Conservation (phyloP, 2,113 vertebrate genomes). For the Peucedramus taeniatus region DNA sequence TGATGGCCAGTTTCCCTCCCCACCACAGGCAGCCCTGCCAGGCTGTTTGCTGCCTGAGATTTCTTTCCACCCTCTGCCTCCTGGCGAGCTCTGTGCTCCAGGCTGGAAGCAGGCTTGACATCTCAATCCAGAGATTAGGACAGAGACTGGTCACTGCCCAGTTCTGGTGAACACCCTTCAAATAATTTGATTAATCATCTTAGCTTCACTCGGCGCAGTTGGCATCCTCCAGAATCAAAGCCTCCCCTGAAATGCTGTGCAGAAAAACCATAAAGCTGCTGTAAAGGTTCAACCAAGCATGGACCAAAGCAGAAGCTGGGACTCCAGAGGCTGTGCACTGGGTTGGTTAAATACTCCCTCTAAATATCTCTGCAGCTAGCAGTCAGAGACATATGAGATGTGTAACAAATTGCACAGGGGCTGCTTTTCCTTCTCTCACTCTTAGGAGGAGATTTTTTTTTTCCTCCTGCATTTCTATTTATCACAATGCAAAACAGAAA, state of each 20-base stretch:
- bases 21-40: neutral
- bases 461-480: slow-evolving; percentile 21
- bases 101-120: neutral
- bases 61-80: neutral
- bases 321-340: slow-evolving; percentile 36
- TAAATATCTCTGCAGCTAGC: slow-evolving; percentile 34
- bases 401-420: slow-evolving; percentile 52
- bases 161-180: neutral
- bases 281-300: slow-evolving; percentile 45
- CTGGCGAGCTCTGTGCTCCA: neutral
- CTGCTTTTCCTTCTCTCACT: slow-evolving; percentile 10
- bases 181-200: slow-evolving; percentile 61
- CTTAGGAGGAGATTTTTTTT: neutral
- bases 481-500: neutral
- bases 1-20: neutral
- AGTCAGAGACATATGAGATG: slow-evolving; percentile 35
- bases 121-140: slow-evolving; percentile 51
- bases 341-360: slow-evolving; percentile 5
- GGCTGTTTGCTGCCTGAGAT: neutral
- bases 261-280: neutral
- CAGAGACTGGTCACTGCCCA: slow-evolving; percentile 36
- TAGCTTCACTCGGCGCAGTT: neutral
- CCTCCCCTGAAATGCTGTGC: neutral
- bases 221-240: slow-evolving; percentile 32
- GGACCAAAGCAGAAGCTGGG: neutral